These are phyloP conservation scores for Sminthurides bifidus DNA, from an alignment of 1,140 invertebrate species.

Conservation along the genomic window DNA sequence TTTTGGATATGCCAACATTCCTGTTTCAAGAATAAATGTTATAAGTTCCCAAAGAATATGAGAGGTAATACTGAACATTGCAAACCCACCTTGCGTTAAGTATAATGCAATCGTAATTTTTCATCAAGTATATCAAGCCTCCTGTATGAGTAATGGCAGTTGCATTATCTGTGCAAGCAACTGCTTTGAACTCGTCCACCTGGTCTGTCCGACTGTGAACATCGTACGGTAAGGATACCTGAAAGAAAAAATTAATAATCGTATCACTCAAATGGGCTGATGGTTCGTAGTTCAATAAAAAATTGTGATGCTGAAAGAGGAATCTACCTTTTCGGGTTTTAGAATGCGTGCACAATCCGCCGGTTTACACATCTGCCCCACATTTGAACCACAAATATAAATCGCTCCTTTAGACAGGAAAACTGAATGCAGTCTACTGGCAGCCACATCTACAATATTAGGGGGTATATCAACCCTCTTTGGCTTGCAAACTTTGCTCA, in stretches of 20 bases:
- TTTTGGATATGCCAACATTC: background rate
- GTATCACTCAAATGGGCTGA: background rate
- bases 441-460: constrained; percentile 43
- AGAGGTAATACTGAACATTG: background rate
- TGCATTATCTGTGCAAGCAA: constrained; percentile 52
- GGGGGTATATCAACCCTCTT: constrained; percentile 35
- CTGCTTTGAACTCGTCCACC: constrained; percentile 37
- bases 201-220: constrained; percentile 38
- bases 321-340: constrained; percentile 37
- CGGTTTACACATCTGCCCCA: constrained; percentile 56
- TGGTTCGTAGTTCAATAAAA: no score
- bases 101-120: constrained; percentile 55
- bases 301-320: background rate
- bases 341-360: constrained; percentile 33
- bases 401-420: constrained; percentile 48
- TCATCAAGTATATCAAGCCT: constrained; percentile 56
- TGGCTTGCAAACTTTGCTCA: constrained; percentile 43
- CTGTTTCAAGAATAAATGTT: background rate
- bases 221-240: constrained; percentile 8
- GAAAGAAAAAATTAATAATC: constrained; percentile 11
- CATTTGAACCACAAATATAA: constrained; percentile 58
- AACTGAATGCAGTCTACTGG: constrained; percentile 53
- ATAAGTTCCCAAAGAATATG: background rate
- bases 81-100: constrained; percentile 42
- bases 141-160: constrained; percentile 50